Evolutionary conservation across 2,113 vertebrate genomes (phyloP).

Genomic region (Strix aluco): DNA sequence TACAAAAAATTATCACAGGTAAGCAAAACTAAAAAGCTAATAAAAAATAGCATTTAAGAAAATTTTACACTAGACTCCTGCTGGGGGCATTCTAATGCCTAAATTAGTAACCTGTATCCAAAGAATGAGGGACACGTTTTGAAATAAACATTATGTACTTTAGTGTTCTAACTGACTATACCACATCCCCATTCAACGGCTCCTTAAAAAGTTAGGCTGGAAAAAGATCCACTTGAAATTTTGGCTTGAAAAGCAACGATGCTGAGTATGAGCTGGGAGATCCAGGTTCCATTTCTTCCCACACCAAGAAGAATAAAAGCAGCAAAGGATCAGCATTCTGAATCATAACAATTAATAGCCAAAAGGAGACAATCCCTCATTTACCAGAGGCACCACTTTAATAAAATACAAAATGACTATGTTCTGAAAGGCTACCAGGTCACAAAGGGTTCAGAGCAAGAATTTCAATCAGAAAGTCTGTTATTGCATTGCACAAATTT

Average conservation of each 20-base stretch:
- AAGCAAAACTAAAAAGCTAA: neutral
- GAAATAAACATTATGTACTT: neutral
- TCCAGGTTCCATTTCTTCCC: neutral
- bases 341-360: neutral
- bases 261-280: neutral
- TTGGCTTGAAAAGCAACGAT: neutral
- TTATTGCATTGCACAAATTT: neutral
- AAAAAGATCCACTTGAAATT: neutral
- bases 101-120: neutral
- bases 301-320: neutral
- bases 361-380: neutral
- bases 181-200: neutral
- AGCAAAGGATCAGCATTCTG: neutral
- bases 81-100: neutral
- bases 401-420: neutral
- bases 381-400: neutral
- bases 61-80: neutral
- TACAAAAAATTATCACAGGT: neutral
- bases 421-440: neutral
- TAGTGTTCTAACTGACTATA: neutral
- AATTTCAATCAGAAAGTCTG: neutral
- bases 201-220: neutral
- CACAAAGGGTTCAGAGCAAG: neutral
- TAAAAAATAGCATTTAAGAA: neutral
- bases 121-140: neutral